Evolutionary conservation across 2,797 vertebrate genomes (phyloP), one percentile per base, ranked within the genome.

Genomic region (Crenichthys baileyi): DNA sequence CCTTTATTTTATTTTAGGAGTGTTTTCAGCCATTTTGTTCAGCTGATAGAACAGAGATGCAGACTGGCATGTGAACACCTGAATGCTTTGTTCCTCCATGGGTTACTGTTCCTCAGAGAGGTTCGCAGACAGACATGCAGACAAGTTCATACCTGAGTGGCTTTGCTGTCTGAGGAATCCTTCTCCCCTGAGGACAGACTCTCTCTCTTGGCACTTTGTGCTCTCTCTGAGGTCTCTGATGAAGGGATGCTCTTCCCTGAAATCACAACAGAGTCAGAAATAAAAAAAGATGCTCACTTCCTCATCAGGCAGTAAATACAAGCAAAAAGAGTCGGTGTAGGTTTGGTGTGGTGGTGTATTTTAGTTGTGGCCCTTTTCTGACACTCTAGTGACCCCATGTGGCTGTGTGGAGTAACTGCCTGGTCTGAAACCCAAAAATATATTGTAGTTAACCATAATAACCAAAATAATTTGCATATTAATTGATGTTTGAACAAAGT

Each of bases 191-290:
- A 96, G 70, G 96, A 95, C 93, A 94, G 95, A 75, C 95, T 91
- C 88, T 98, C 97, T 84, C 94, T 96, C 95, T 98, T 98, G 93
- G 96, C 96, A 85, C 92, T 92, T 79, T 78, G 89, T 87, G 96
- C 96, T 93, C 96, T 95, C 88, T 95, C 95, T 82, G 96, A 96
- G 92, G 95, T 96, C 89, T 99, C 98, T 93, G 96, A 96, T 76
- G 96, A 96, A n/a, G 97, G 94, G 83, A 92, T 95, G 92, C 92
- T 96, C 93, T 98, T 97, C 78, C 88, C 95, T 95, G 78, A 2
- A 8, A 41, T 82, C 6, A 80, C 72, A 70, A 4, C 1, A 55
- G 50, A 71, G 12, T 80, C 48, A 88, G 65, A 31, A 76, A 29
- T 48, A 26, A 63, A 22, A 1, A 73, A 39, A 63, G 18, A n/a